phyloP scores from a whole-genome alignment of 23 tunicate species.

The Diplosoma virens region DNA sequence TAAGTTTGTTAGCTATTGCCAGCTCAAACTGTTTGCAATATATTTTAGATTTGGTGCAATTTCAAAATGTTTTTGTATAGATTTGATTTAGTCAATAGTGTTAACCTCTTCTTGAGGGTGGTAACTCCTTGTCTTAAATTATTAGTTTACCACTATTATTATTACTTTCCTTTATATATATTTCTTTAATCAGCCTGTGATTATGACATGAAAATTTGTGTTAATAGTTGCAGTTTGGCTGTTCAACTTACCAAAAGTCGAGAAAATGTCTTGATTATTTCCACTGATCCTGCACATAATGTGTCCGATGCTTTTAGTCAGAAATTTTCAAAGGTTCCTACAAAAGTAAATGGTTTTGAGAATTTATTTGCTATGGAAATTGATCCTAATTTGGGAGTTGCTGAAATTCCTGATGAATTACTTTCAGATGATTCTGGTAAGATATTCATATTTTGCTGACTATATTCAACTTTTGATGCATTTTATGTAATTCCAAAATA shows the following conservation, averaged over 20 bases:
- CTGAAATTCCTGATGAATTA: slow-evolving; percentile 94
- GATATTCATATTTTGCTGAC: too few relatives aligned
- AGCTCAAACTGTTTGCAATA: too few relatives aligned
- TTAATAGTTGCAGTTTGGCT: slow-evolving; percentile 82
- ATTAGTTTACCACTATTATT: too few relatives aligned
- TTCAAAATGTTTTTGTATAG: too few relatives aligned
- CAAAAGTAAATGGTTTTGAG: slow-evolving; percentile 88
- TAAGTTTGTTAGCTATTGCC: too few relatives aligned
- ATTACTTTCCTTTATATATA: too few relatives aligned
- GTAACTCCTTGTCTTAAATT: too few relatives aligned
- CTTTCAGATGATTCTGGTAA: slow-evolving; percentile 47
- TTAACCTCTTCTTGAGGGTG: too few relatives aligned
- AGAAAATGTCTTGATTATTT: slow-evolving; percentile 76
- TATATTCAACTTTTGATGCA: too few relatives aligned
- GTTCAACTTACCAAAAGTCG: slow-evolving; percentile 78
- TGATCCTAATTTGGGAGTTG: slow-evolving; percentile 91
- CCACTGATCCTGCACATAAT: slow-evolving; percentile 99
- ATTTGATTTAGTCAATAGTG: too few relatives aligned
- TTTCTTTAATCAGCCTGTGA: not conserved
- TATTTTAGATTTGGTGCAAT: too few relatives aligned
- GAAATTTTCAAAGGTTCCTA: slow-evolving; percentile 94
- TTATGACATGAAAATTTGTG: not conserved
- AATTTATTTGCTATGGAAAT: slow-evolving; percentile 97
- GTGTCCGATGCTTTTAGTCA: slow-evolving; percentile 96
- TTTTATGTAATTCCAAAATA: too few relatives aligned